Evolutionary conservation across 1,140 invertebrate species (phyloP).

Genomic region (Drosophila jambulina): DNA sequence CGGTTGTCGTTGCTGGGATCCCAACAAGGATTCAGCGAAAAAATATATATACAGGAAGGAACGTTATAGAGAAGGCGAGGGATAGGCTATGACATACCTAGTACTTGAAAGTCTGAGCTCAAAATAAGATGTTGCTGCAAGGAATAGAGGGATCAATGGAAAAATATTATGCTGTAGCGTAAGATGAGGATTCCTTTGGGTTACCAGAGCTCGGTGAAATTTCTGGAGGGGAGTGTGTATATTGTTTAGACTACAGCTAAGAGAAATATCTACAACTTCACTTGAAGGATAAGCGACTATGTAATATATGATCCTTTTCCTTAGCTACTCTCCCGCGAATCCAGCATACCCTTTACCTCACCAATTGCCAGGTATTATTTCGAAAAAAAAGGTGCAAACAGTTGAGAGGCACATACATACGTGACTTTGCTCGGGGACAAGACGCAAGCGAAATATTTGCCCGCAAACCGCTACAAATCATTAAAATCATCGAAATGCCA

Average conservation of each 20-base stretch:
- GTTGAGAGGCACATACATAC: neutral
- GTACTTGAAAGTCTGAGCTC: neutral
- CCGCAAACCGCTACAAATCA: slow-evolving; percentile 73
- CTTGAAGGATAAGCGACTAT: neutral
- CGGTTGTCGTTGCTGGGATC: slow-evolving; percentile 34
- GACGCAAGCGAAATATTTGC: slow-evolving; percentile 62
- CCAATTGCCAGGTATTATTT: neutral
- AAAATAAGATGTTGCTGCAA: neutral
- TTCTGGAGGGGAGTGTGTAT: too few relatives aligned
- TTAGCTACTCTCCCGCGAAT: too few relatives aligned
- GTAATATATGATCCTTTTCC: neutral
- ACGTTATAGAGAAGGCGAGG: too few relatives aligned
- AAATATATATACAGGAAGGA: neutral
- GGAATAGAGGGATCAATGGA: neutral
- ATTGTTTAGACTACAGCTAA: too few relatives aligned
- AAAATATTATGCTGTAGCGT: neutral
- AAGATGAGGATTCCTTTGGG: too few relatives aligned
- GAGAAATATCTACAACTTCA: neutral
- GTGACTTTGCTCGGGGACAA: slow-evolving; percentile 42
- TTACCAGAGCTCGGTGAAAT: too few relatives aligned
- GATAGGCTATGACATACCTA: neutral
- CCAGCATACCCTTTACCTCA: neutral
- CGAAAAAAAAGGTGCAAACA: neutral
- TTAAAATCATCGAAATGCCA: slow-evolving; percentile 78
- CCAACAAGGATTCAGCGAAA: slow-evolving; percentile 11